These are phyloP conservation scores for Cerastis leucographa DNA, from an alignment of 2,888 invertebrate genomes.

Conservation along the genomic window DNA sequence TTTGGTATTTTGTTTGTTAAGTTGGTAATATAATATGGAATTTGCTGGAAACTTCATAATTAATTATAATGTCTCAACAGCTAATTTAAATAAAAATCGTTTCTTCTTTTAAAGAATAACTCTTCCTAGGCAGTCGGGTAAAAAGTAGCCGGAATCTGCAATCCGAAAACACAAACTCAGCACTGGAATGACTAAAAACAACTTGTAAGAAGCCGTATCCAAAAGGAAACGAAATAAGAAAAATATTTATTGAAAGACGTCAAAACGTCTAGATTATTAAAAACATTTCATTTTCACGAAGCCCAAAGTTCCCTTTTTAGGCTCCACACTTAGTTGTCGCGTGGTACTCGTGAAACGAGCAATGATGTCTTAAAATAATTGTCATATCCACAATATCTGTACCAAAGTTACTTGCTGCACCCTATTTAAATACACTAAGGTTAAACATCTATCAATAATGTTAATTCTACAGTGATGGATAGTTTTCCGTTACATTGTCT, in stretches of 20 bases:
- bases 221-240: neutral
- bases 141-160: neutral
- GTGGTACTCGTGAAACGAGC: neutral
- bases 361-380: neutral
- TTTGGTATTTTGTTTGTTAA: slow-evolving; percentile 9
- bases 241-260: neutral
- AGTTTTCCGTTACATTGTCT: slow-evolving; percentile 54
- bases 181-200: neutral
- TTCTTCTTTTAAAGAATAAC: neutral
- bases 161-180: neutral
- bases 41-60: neutral
- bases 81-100: neutral
- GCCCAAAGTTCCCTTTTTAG: neutral
- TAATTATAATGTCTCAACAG: neutral
- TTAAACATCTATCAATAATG: slow-evolving; percentile 56
- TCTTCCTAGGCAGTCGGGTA: neutral
- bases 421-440: slow-evolving; percentile 13
- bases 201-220: neutral
- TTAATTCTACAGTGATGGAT: slow-evolving; percentile 52
- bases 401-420: neutral
- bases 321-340: neutral
- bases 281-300: neutral
- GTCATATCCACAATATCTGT: neutral
- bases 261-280: neutral
- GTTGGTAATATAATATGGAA: slow-evolving; percentile 7